phyloP scores from a whole-genome alignment of 2,888 invertebrate genomes.

The Trichopoda pennipes region DNA sequence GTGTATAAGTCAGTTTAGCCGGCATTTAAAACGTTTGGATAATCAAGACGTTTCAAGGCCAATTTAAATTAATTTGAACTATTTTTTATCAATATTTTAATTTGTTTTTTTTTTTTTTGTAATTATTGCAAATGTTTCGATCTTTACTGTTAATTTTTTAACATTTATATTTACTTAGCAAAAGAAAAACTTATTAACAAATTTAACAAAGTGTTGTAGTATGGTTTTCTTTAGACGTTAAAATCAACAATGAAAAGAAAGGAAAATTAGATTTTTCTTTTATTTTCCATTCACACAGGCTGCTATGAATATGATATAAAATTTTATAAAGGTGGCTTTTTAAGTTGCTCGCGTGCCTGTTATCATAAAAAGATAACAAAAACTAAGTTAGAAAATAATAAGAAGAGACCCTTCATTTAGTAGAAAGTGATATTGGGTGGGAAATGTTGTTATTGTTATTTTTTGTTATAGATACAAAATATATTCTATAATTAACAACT shows the following conservation, averaged over 20 bases:
- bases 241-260: constrained; percentile 42
- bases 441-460: constrained; percentile 38
- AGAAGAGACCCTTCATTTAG: constrained; percentile 57
- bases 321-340: constrained; percentile 36
- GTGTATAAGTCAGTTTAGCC: too few species aligned
- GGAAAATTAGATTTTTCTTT: constrained; percentile 55
- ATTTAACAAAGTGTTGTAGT: constrained; percentile 20
- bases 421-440: constrained; percentile 68
- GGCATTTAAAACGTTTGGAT: too few species aligned
- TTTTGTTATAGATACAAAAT: constrained; percentile 28
- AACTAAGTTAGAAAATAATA: constrained; percentile 2
- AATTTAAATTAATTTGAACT: too few species aligned
- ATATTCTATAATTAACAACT: constrained; percentile 48
- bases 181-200: constrained; percentile 7
- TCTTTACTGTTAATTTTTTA: not conserved
- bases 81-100: too few species aligned
- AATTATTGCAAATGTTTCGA: not conserved
- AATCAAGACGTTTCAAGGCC: too few species aligned
- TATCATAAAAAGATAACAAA: constrained; percentile 44
- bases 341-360: constrained; percentile 61
- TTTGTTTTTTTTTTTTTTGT: too few species aligned
- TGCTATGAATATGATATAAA: constrained; percentile 28
- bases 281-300: constrained; percentile 17
- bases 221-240: constrained; percentile 33
- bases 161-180: not conserved